Evolutionary conservation across 2,113 vertebrate genomes (phyloP).

Genomic region (Chloropsis cyanopogon): DNA sequence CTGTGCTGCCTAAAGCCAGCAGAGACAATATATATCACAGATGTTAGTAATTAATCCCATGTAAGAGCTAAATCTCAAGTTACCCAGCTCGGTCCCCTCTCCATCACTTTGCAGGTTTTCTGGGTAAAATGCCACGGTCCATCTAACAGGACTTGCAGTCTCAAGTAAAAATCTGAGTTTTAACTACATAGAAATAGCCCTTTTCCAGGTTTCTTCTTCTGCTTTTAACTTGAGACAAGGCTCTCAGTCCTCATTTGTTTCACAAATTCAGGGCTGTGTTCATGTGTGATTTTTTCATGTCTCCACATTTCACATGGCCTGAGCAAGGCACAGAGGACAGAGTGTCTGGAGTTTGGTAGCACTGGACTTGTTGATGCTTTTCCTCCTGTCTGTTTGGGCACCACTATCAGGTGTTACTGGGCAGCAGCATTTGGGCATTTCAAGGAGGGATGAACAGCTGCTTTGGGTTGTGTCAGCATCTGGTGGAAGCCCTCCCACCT

Average conservation of each 20-base stretch:
- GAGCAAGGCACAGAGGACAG: not conserved
- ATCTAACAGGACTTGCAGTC: not conserved
- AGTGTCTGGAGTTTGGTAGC: not conserved
- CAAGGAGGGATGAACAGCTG: not conserved
- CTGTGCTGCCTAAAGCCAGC: not conserved
- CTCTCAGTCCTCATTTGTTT: not conserved
- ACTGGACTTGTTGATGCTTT: not conserved
- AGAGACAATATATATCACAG: not conserved
- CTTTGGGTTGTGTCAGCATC: not conserved
- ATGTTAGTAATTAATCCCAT: not conserved
- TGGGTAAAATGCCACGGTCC: not conserved
- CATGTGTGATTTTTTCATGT: accelerated
- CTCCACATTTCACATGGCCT: not conserved
- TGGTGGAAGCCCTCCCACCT: not conserved
- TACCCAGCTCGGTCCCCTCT: not conserved
- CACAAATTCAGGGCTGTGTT: not conserved
- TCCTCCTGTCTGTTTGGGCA: not conserved
- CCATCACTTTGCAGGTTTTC: not conserved
- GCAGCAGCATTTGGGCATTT: not conserved
- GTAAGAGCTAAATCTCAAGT: not conserved
- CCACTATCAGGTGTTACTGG: not conserved
- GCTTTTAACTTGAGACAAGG: not conserved
- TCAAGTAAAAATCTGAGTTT: not conserved
- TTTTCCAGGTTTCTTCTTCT: not conserved
- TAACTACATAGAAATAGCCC: not conserved